Evolutionary conservation across 2,888 invertebrate genomes (phyloP).

Genomic region (Melitaea athalia): DNA sequence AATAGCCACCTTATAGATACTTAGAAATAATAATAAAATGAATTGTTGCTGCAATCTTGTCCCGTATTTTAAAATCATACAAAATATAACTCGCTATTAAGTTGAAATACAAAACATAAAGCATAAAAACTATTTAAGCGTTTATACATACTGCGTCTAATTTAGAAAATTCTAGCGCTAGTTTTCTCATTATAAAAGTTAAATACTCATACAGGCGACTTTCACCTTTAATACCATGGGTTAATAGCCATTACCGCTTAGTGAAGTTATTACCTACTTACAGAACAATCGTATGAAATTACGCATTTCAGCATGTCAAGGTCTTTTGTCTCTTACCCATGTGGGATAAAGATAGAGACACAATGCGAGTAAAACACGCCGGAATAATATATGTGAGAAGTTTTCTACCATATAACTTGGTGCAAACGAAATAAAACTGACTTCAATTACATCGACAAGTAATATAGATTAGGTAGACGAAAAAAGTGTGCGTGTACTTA

Average conservation of each 20-base stretch:
- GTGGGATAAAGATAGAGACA: slow-evolving; percentile 16
- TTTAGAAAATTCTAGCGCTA: slow-evolving; percentile 22
- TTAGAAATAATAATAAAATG: too few species aligned
- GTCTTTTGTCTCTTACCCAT: slow-evolving; percentile 38
- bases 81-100: not conserved
- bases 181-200: slow-evolving; percentile 22
- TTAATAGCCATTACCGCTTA: slow-evolving; percentile 11
- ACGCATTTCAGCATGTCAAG: slow-evolving; percentile 37
- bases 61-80: not conserved
- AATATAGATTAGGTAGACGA: too few species aligned
- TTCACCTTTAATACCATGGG: not conserved
- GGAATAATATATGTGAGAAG: not conserved
- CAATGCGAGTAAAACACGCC: slow-evolving; percentile 5
- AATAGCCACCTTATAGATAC: too few species aligned
- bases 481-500: too few species aligned
- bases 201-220: not conserved
- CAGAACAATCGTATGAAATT: slow-evolving; percentile 27
- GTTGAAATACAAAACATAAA: slow-evolving; percentile 4
- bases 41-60: too few species aligned
- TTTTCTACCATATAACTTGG: not conserved
- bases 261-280: slow-evolving; percentile 8
- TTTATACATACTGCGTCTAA: slow-evolving; percentile 5
- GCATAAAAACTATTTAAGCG: not conserved
- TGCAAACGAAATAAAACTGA: too few species aligned
- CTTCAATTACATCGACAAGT: too few species aligned